Evolutionary conservation across 2,797 vertebrate genomes (phyloP).

Genomic region (Fundulus diaphanus): DNA sequence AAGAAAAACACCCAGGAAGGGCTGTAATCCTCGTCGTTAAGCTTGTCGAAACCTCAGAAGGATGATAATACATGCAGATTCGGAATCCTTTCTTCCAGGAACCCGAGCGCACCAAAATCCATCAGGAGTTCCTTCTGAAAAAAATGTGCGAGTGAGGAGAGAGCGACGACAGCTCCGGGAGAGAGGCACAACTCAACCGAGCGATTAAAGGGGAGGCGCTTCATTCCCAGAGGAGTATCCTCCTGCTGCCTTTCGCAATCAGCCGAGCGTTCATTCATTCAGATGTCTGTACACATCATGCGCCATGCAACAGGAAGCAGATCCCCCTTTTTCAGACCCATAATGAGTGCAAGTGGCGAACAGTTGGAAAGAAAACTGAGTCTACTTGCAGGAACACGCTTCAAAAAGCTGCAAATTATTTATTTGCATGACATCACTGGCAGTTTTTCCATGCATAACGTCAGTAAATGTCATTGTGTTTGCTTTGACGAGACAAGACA

Average conservation of each 20-base stretch:
- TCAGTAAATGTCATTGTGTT: slow-evolving; percentile 23
- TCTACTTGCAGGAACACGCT: slow-evolving; percentile 35
- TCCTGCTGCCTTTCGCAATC: slow-evolving; percentile 56
- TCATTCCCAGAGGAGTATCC: slow-evolving; percentile 64
- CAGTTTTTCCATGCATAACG: slow-evolving; percentile 30
- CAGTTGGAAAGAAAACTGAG: background rate
- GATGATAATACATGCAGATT: too few relatives aligned
- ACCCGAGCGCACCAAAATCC: slow-evolving; percentile 26
- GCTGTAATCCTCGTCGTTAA: slow-evolving; percentile 1
- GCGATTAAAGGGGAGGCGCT: slow-evolving; percentile 82
- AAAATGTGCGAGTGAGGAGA: slow-evolving; percentile 61
- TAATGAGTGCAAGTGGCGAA: background rate
- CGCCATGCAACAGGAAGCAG: slow-evolving; percentile 39
- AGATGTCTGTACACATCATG: slow-evolving; percentile 62
- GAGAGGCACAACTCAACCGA: slow-evolving; percentile 55
- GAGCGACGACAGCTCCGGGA: slow-evolving; percentile 58
- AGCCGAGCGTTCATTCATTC: slow-evolving; percentile 68
- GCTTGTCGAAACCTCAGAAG: slow-evolving; percentile 15
- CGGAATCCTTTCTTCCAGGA: slow-evolving; percentile 1
- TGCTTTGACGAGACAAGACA: background rate
- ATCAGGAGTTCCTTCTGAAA: slow-evolving; percentile 45
- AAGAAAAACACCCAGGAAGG: slow-evolving; percentile 31
- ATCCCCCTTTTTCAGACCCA: background rate
- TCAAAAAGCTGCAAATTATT: slow-evolving; percentile 62
- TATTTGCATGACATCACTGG: slow-evolving; percentile 61